Evolutionary conservation across 2,797 vertebrate genomes (phyloP).

Genomic region (Apogon hyalosoma): DNA sequence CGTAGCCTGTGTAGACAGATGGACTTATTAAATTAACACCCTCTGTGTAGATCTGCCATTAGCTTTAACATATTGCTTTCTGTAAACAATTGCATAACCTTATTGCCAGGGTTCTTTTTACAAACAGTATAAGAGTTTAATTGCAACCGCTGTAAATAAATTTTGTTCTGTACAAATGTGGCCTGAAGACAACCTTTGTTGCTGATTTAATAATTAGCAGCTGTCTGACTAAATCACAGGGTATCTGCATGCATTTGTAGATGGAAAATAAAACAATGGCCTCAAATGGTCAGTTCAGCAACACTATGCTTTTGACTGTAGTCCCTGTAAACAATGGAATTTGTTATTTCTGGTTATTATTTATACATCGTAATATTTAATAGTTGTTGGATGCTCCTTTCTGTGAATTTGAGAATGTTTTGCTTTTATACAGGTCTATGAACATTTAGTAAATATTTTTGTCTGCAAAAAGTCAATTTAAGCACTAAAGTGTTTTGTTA

Average conservation of each 20-base stretch:
- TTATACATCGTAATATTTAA: no score
- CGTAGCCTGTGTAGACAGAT: no score
- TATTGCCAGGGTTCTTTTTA: constrained; percentile 9
- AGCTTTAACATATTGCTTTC: neutral
- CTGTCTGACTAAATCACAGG: constrained; percentile 34
- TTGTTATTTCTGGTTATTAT: no score
- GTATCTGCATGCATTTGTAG: constrained; percentile 10
- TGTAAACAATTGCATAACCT: neutral
- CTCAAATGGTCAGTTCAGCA: neutral
- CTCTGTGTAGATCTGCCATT: neutral
- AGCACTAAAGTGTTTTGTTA: no score
- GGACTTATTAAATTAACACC: no score
- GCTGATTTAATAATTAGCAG: constrained; percentile 37
- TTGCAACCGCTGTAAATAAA: constrained; percentile 24
- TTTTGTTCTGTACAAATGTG: constrained; percentile 31
- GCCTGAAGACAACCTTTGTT: constrained; percentile 23
- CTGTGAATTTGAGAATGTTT: no score
- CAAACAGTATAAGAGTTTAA: constrained; percentile 18
- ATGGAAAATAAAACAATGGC: neutral
- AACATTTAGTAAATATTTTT: no score
- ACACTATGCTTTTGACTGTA: neutral
- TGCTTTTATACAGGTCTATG: no score
- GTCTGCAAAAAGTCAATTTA: no score
- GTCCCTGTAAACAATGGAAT: neutral
- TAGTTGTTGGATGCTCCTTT: no score